A percentile compares a stretch with the other conserved stretches of the same genome.
Conservation (phyloP, 2,888 invertebrate genomes). For the Nezara viridula region DNA sequence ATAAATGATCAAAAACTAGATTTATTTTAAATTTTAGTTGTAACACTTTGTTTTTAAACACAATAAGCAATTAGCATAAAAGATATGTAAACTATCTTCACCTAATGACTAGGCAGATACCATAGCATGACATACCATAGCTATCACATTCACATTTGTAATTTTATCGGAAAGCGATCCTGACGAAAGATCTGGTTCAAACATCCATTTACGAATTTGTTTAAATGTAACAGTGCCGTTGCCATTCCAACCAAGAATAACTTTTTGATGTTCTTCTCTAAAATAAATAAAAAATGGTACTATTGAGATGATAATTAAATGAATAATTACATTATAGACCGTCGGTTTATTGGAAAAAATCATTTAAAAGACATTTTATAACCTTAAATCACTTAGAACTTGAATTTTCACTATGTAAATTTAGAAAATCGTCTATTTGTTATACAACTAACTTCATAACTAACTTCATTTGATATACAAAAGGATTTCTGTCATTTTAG, state of each 20-base stretch:
- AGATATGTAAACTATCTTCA: not conserved
- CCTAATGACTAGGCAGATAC: conserved; percentile 42
- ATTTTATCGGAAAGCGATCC: conserved; percentile 80
- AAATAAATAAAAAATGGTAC: conserved; percentile 68
- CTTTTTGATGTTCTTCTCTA: conserved; percentile 79
- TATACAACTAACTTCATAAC: too few relatives aligned
- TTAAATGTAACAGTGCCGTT: conserved; percentile 82
- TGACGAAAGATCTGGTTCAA: conserved; percentile 76
- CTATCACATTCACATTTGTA: conserved; percentile 82
- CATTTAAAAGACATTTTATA: too few relatives aligned
- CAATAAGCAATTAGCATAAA: not conserved
- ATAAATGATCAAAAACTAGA: not conserved
- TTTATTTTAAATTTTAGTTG: not conserved
- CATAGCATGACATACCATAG: conserved; percentile 76
- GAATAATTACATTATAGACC: not conserved
- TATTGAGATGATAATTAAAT: not conserved
- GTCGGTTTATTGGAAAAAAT: too few relatives aligned
- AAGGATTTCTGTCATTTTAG: too few relatives aligned
- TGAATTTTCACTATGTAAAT: too few relatives aligned
- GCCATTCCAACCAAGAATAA: conserved; percentile 80
- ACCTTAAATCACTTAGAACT: too few relatives aligned
- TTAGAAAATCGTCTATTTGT: too few relatives aligned
- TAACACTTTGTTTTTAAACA: not conserved
- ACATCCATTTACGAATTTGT: conserved; percentile 78
- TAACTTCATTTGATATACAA: too few relatives aligned